Percentiles rank a stretch among this genome's conserved stretches.
These are phyloP conservation scores for Caretta caretta DNA, from an alignment of 2,113 vertebrate genomes.

Conservation along the genomic window DNA sequence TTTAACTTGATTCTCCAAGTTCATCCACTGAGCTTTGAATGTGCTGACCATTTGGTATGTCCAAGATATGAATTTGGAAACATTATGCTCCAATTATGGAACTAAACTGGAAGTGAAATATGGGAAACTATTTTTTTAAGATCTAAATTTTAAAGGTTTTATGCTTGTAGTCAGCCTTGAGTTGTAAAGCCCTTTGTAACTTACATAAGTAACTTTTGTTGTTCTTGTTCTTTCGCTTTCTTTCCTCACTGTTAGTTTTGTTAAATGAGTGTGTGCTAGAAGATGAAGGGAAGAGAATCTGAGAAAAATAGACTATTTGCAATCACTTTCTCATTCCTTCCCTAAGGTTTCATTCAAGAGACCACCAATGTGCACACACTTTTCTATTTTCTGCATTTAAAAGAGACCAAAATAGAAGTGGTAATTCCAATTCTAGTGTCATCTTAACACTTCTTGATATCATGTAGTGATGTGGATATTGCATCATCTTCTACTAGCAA, in stretches of 20 bases:
- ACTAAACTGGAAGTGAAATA: background rate
- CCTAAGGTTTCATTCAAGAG: background rate
- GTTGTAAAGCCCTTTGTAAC: background rate
- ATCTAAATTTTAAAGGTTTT: background rate
- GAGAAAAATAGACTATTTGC: background rate
- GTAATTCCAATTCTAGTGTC: background rate
- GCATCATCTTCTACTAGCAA: background rate
- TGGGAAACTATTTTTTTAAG: background rate
- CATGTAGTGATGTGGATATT: background rate
- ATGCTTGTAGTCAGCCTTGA: background rate
- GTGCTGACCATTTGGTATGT: background rate
- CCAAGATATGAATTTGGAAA: background rate
- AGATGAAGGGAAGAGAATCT: background rate
- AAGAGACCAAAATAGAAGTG: background rate
- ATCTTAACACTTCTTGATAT: background rate
- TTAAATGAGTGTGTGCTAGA: background rate
- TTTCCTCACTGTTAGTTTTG: background rate
- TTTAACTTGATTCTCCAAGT: background rate
- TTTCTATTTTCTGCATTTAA: background rate
- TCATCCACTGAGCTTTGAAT: background rate
- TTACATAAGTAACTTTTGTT: background rate
- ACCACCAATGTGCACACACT: background rate
- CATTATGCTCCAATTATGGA: background rate
- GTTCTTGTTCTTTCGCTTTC: background rate
- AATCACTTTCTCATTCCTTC: background rate